These are phyloP conservation scores for Axis porcinus DNA, from an alignment of 2,113 vertebrate species.

Conservation along the genomic window DNA sequence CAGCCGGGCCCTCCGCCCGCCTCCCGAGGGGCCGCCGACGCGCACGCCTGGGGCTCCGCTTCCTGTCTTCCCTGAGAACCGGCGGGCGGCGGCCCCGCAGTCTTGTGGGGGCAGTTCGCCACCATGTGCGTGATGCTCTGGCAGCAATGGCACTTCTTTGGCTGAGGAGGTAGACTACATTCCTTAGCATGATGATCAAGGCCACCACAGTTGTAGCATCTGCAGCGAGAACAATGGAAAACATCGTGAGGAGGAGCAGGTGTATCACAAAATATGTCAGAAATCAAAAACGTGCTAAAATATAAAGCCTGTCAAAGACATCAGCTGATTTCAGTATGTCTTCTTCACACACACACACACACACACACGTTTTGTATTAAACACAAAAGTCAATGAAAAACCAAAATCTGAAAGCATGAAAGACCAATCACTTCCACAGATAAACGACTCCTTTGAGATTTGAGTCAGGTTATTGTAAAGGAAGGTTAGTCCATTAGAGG, in stretches of 20 bases:
- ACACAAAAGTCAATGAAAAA: background rate
- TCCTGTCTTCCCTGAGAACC: slow-evolving; percentile 91
- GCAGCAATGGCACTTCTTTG: slow-evolving; percentile 92
- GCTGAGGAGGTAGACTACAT: slow-evolving; percentile 90
- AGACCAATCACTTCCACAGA: background rate
- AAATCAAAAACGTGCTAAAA: background rate
- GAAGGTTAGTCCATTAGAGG: slow-evolving; percentile 75
- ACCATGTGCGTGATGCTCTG: slow-evolving; percentile 91
- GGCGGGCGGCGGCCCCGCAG: slow-evolving; percentile 75
- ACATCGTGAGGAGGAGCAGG: background rate
- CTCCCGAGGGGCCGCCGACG: slow-evolving; percentile 81
- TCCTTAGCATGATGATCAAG: slow-evolving; percentile 90
- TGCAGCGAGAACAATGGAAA: slow-evolving; percentile 62
- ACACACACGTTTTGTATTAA: background rate
- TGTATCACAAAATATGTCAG: background rate
- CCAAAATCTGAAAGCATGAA: background rate
- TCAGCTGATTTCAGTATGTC: background rate
- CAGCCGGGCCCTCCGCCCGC: slow-evolving; percentile 75
- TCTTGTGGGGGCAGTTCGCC: slow-evolving; percentile 87
- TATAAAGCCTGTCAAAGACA: background rate
- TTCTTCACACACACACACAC: background rate
- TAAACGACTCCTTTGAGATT: background rate
- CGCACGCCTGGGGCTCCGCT: slow-evolving; percentile 85
- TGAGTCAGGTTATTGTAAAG: background rate
- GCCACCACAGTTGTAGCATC: slow-evolving; percentile 90